Conservation (phyloP, 1,140 invertebrate species). For the Latrodectus geometricus region DNA sequence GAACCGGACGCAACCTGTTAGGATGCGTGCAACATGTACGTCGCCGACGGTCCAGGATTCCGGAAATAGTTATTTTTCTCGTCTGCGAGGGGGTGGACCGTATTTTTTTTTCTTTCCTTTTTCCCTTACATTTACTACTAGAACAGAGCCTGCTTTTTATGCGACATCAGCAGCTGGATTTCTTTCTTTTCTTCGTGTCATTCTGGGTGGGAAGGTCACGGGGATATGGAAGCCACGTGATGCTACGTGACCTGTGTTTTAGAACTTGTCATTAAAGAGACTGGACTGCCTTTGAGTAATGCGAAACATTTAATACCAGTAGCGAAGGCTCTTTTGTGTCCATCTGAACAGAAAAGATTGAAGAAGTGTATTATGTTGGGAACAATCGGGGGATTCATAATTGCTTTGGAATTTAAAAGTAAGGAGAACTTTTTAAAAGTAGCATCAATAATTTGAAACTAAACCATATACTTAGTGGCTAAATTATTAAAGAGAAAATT, state of each 20-base stretch:
- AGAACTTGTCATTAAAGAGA: constrained; percentile 7
- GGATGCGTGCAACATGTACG: constrained; percentile 53
- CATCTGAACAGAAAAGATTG: constrained; percentile 20
- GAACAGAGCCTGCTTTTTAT: no score
- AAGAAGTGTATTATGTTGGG: constrained; percentile 7
- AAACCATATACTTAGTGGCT: no score
- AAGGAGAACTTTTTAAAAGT: no score
- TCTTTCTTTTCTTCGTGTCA: constrained; percentile 38
- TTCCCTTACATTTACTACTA: constrained; percentile 6
- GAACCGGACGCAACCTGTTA: constrained; percentile 55
- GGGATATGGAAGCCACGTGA: constrained; percentile 36
- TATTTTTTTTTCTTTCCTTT: constrained; percentile 5
- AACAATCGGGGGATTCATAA: not conserved
- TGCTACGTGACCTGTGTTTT: constrained; percentile 44
- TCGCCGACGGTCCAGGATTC: constrained; percentile 1
- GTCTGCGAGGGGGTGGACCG: constrained; percentile 7
- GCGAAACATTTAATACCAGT: constrained; percentile 27
- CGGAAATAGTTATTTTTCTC: constrained; percentile 58
- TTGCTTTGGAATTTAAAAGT: no score
- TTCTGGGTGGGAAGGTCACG: constrained; percentile 22
- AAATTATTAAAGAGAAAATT: no score
- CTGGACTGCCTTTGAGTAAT: constrained; percentile 41
- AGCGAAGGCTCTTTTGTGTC: constrained; percentile 29
- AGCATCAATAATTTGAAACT: no score
- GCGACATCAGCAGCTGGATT: not conserved